phyloP scores from a whole-genome alignment of 2,888 invertebrate species.

The Tromatobia lineatoria region DNA sequence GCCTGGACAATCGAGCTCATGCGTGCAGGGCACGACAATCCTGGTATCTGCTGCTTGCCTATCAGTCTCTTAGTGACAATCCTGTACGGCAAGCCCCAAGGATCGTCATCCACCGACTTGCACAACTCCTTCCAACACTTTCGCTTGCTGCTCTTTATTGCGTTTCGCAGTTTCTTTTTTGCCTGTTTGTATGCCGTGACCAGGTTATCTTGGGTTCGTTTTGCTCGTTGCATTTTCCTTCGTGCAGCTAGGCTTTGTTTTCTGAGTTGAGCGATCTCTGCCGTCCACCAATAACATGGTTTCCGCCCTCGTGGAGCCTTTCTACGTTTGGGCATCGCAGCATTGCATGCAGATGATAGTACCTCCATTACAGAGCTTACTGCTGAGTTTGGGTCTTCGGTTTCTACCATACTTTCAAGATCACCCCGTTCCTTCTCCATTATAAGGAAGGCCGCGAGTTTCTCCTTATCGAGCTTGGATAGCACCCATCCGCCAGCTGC shows the following conservation, averaged over 20 bases:
- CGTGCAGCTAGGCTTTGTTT: neutral
- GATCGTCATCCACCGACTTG: constrained; percentile 40
- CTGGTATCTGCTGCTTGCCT: constrained; percentile 6
- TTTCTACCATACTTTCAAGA: neutral
- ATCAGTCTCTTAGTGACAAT: constrained; percentile 22
- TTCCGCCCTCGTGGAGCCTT: constrained; percentile 4
- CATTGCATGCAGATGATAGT: constrained; percentile 32
- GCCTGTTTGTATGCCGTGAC: neutral
- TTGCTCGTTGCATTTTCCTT: constrained; percentile 11
- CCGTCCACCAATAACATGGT: constrained; percentile 60
- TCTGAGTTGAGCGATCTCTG: constrained; percentile 22
- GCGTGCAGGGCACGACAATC: constrained; percentile 28
- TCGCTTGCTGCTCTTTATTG: constrained; percentile 49
- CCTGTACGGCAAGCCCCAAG: constrained; percentile 53
- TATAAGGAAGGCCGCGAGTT: neutral
- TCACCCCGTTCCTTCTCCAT: constrained; percentile 6
- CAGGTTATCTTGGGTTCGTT: too few relatives aligned
- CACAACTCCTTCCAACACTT: constrained; percentile 36
- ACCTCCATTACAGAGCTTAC: constrained; percentile 1
- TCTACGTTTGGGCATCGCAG: constrained; percentile 46
- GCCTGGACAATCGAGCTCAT: neutral
- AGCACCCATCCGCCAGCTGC: constrained; percentile 26
- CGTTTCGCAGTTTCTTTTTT: constrained; percentile 29
- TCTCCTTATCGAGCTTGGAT: constrained; percentile 13
- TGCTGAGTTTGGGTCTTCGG: neutral